Evolutionary conservation across 2,113 vertebrate genomes (phyloP), one percentile per base, ranked within the genome.

Genomic region (Dicaeum eximium): DNA sequence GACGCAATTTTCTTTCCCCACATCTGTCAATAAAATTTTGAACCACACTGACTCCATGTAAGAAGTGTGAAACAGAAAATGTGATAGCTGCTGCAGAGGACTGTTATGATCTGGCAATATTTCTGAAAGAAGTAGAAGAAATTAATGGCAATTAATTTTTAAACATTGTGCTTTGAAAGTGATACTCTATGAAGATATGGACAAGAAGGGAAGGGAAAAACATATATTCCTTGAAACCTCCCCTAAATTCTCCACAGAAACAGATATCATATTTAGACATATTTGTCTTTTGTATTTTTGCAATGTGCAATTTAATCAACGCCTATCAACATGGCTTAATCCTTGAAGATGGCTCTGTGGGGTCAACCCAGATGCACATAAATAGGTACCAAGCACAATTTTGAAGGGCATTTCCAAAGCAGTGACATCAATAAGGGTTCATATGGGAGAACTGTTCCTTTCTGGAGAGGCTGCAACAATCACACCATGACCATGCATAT

Each of bases 341-440:
- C 14, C 38, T 60, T 54, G 53, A 86, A 64, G 19, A 81, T 47
- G 21, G 6, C 4, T 75, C 6, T 2, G 3, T 30, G 16, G 5
- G 35, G 11, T 51, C 22, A 75, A 80, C 19, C 8, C n/a, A 72
- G 9, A 20, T 71, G 28, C 17, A 56, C 22, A 40, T 4, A 33
- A 54, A 44, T 8, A 37, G 5, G 6, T 18, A 40, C 5, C 19
- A 64, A 60, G 8, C 6, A 15, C 2, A 37, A 4, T 67, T 86
- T 27, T 56, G 53, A 75, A 23, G 10, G 3, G 2, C 0, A 0
- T 75, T 88, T 80, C 15, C 9, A 20, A 44, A 70, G 8, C 14
- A 65, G n/a, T 56, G 28, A 44, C 50, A 51, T 44, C n/a, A 65
- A 3, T 9, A 60, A 40, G 5, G 5, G 9, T 48, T 72, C 48